Conservation (phyloP, 2,888 invertebrate species). For the Leptothorax acervorum region DNA sequence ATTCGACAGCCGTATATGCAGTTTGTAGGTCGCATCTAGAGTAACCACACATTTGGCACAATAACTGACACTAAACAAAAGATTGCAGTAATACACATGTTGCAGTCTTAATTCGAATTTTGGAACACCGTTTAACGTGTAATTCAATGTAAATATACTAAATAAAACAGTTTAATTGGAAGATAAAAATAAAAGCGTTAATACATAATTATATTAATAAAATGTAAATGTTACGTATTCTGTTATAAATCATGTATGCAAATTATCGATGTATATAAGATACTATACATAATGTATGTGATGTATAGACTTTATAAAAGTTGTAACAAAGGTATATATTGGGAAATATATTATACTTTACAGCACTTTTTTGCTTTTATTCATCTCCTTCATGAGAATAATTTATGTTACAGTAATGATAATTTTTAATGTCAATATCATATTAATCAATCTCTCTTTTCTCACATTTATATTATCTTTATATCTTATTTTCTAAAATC, state of each 20-base stretch:
- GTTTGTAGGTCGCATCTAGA: not conserved
- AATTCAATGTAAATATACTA: conserved; percentile 31
- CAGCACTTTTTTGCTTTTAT: conserved; percentile 81
- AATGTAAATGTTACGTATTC: conserved; percentile 25
- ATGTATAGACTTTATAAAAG: conserved; percentile 67
- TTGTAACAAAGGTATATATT: conserved; percentile 65
- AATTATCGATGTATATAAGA: conserved; percentile 55
- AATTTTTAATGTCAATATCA: conserved; percentile 82
- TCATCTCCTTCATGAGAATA: conserved; percentile 83
- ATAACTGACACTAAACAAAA: not conserved
- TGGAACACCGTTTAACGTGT: not conserved
- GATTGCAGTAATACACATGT: not conserved
- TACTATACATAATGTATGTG: conserved; percentile 32
- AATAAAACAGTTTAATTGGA: not conserved
- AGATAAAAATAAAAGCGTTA: not conserved
- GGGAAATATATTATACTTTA: conserved; percentile 64
- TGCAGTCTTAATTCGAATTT: not conserved
- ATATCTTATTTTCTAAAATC: conserved; percentile 77
- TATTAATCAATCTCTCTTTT: conserved; percentile 79
- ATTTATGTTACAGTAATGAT: conserved; percentile 85
- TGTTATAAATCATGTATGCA: conserved; percentile 30
- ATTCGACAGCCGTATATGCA: not conserved
- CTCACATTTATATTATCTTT: conserved; percentile 83
- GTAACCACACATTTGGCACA: not conserved
- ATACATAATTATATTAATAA: conserved; percentile 8